Evolutionary conservation across 2,113 vertebrate species (phyloP).

Genomic region (Anarrhichthys ocellatus): DNA sequence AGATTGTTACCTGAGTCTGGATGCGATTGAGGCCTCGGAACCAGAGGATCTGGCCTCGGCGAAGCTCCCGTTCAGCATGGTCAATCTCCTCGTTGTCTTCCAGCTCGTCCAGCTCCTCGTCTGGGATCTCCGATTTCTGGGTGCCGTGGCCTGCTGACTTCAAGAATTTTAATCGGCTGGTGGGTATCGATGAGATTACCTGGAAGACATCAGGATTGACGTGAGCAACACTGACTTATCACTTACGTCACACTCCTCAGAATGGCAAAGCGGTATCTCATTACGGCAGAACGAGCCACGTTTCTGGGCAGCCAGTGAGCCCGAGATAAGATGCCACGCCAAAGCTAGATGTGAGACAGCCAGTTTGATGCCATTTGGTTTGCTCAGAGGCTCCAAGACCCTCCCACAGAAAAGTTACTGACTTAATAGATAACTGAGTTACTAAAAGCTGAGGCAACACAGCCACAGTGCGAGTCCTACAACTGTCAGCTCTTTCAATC

Average conservation of each 20-base stretch:
- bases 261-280: not conserved
- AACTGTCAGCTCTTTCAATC: not conserved
- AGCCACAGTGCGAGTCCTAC: not conserved
- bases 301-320: conserved; percentile 22
- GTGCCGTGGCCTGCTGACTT: conserved; percentile 98
- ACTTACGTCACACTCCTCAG: not conserved
- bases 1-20: conserved; percentile 95
- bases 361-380: conserved; percentile 17
- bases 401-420: not conserved
- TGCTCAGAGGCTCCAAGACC: not conserved
- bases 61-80: conserved; percentile 96
- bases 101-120: conserved; percentile 92
- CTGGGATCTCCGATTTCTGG: conserved; percentile 97
- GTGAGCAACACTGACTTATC: conserved; percentile 7
- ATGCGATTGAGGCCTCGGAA: conserved; percentile 99
- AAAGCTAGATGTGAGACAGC: not conserved
- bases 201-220: conserved; percentile 64
- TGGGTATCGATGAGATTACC: conserved; percentile 97
- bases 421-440: not conserved
- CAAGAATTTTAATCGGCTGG: conserved; percentile 96
- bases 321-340: conserved; percentile 20
- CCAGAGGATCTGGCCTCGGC: conserved; percentile 98
- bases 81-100: conserved; percentile 98
- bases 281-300: not conserved
- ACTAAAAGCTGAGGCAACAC: not conserved